Evolutionary conservation across 1,140 invertebrate genomes (phyloP).

Genomic region (Achroia grisella): DNA sequence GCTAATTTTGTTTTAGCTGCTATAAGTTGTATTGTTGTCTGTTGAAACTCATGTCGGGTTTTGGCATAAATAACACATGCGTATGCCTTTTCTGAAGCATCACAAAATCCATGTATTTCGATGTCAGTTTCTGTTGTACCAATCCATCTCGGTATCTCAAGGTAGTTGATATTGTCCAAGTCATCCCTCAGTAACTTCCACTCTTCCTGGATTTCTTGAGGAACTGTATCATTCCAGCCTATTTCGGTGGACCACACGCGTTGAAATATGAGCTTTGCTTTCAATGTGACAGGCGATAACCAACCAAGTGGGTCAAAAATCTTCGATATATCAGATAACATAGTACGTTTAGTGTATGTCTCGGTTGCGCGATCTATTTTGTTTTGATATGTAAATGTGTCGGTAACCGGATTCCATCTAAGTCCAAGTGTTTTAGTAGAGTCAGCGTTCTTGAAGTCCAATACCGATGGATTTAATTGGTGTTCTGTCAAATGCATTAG

Average conservation of each 20-base stretch:
- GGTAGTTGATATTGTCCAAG: neutral
- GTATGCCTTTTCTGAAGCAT: neutral
- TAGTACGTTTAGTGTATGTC: neutral
- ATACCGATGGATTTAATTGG: neutral
- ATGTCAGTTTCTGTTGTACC: neutral
- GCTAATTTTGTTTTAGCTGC: no score
- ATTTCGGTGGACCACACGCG: neutral
- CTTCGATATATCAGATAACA: slow-evolving; percentile 6
- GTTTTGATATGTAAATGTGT: slow-evolving; percentile 3
- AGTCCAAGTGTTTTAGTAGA: slow-evolving; percentile 2
- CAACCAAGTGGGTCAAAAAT: slow-evolving; percentile 4
- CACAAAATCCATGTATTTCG: neutral
- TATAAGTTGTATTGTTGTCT: no score
- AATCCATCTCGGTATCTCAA: neutral
- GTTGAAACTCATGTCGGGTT: no score
- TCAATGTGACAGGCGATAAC: neutral
- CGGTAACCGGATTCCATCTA: neutral
- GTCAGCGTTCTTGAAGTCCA: neutral
- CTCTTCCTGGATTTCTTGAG: neutral
- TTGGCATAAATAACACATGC: no score
- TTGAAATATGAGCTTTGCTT: slow-evolving; percentile 2
- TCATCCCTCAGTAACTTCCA: neutral
- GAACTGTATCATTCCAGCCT: neutral
- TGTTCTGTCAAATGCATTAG: neutral
- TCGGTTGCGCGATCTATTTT: no score